phyloP scores from a whole-genome alignment of 1,140 invertebrate species.

The Cherax destructor region DNA sequence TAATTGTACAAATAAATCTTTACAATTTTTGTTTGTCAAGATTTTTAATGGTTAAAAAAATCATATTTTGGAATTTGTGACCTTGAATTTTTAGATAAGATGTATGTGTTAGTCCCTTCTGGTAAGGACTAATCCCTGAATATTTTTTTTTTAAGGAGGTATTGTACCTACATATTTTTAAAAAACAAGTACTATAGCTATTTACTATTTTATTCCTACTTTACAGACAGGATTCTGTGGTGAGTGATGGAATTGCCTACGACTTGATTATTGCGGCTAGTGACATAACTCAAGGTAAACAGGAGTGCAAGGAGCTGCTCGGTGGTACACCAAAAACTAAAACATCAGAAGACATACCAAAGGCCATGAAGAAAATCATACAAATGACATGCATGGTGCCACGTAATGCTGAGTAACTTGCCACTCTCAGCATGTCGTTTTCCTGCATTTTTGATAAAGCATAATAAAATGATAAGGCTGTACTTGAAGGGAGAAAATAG shows the following conservation, averaged over 20 bases:
- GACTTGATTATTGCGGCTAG: conserved; percentile 89
- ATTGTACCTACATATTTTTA: too few species aligned
- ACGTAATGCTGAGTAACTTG: conserved; percentile 39
- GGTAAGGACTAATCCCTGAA: too few species aligned
- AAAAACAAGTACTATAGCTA: too few species aligned
- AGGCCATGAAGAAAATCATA: conserved; percentile 67
- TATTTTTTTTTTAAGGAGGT: too few species aligned
- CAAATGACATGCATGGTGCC: conserved; percentile 55
- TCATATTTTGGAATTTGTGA: too few species aligned
- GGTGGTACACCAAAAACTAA: conserved; percentile 76
- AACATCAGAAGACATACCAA: conserved; percentile 68
- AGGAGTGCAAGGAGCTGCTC: conserved; percentile 85
- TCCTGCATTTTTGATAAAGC: not conserved
- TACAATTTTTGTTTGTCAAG: too few species aligned
- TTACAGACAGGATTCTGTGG: conserved; percentile 89
- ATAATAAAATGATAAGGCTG: not conserved
- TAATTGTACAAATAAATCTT: too few species aligned
- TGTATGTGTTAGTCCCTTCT: too few species aligned
- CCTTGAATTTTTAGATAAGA: too few species aligned
- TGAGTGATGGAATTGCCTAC: conserved; percentile 93
- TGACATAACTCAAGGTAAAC: conserved; percentile 83
- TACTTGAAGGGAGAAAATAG: not conserved
- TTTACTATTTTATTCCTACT: not conserved
- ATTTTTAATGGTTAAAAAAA: too few species aligned
- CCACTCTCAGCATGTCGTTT: not conserved